Evolutionary conservation across 1,140 invertebrate genomes (phyloP), one percentile per base, ranked within the genome.

Genomic region (Mamestra configurata): DNA sequence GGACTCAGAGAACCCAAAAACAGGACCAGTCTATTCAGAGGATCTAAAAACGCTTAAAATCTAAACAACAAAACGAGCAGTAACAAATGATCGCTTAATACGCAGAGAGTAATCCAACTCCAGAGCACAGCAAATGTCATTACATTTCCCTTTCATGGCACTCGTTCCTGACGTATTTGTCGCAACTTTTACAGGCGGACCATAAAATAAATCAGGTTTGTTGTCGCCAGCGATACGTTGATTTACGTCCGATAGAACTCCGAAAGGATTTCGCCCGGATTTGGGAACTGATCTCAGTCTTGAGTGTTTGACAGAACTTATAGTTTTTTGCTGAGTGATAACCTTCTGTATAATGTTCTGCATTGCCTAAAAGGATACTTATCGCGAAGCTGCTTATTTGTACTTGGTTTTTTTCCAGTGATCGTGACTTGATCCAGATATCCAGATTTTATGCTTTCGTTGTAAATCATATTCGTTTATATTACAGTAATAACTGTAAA

Each of bases 141-240:
- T 51, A 27, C 46, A 71, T 71, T 73, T 40, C 71, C 18, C 53
- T 73, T 24, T 55, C 49, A 73, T 57, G 31, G 49, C 35, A 35
- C 35, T 57, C 53, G 27, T 27, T 55, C 27, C 20, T 20, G 43
- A 15, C 11, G 49, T 73, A 57, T 73, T 73, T 57, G 51, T 57
- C 27, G 49, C 27, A 40, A 57, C 31, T 73, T 43, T 73, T 73
- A 73, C 31, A 37, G 35, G n/a, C 11, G 31, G 51, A 37, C 20
- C 71, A 57, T 73, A 73, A 73, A 55, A 73, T 73, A 73, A 73
- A 40, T 73, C 71, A 73, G 35, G 31, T 51, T 57, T 73, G 27
- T 73, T 73, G 70, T 73, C 51, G 71, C 71, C 71, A 73, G 49
- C 24, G 31, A 73, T 57, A 57, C 31, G 70, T 20, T 55, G 49